phyloP scores from a whole-genome alignment of 2,113 vertebrate genomes.

The Bucco capensis region DNA sequence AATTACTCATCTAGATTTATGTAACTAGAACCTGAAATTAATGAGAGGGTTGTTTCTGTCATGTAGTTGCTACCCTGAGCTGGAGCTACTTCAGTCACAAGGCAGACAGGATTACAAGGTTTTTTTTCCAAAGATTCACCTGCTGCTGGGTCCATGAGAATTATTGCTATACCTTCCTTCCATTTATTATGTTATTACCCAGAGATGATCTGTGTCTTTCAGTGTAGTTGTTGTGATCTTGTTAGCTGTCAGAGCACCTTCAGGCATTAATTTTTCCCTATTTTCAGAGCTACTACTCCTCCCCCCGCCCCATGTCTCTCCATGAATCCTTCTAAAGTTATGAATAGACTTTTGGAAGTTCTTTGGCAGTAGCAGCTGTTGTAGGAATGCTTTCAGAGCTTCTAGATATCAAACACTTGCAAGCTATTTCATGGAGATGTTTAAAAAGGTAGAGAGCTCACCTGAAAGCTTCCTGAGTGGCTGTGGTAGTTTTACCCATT shows the following conservation, averaged over 20 bases:
- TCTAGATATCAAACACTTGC: neutral
- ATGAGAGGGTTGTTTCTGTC: neutral
- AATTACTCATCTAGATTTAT: neutral
- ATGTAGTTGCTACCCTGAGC: neutral
- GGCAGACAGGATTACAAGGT: neutral
- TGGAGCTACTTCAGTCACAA: neutral
- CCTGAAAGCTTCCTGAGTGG: neutral
- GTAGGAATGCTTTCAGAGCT: neutral
- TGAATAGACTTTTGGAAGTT: neutral
- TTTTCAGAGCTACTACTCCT: neutral
- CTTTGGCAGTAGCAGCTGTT: neutral
- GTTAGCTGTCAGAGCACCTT: neutral
- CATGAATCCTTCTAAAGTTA: neutral
- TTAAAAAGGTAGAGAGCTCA: neutral
- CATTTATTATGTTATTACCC: neutral
- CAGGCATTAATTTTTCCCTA: neutral
- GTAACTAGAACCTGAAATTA: neutral
- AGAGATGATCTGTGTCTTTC: neutral
- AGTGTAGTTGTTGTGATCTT: neutral
- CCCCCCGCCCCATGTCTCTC: neutral
- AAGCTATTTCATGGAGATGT: neutral
- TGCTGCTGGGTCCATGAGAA: neutral
- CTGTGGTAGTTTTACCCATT: neutral
- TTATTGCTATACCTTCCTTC: neutral
- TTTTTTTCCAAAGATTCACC: neutral